Evolutionary conservation across 2,888 invertebrate genomes (phyloP).

Genomic region (Amblyjoppa fuscipennis): DNA sequence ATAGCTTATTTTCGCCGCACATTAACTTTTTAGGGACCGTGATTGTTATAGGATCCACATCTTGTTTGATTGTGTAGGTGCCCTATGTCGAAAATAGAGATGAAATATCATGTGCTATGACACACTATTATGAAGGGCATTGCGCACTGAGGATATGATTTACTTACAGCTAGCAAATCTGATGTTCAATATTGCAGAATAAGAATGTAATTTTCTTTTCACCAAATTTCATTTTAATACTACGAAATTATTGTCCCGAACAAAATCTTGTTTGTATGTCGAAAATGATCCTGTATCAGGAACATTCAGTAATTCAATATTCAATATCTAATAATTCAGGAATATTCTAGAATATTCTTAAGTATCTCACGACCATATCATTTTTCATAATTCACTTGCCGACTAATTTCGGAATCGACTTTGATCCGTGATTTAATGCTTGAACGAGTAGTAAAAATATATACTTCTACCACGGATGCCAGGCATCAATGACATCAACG

Average conservation of each 20-base stretch:
- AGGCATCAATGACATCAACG: background rate
- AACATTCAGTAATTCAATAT: background rate
- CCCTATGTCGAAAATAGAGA: background rate
- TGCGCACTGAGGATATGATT: background rate
- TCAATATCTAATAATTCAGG: too few relatives aligned
- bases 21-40: background rate
- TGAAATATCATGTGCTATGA: background rate
- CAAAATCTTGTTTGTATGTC: background rate
- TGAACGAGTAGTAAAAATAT: too few relatives aligned
- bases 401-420: background rate
- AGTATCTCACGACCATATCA: too few relatives aligned
- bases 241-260: background rate
- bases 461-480: background rate
- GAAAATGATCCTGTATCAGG: background rate
- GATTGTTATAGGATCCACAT: background rate
- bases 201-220: background rate
- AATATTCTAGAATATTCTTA: too few relatives aligned
- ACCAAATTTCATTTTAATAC: background rate
- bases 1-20: background rate
- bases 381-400: background rate
- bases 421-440: too few relatives aligned
- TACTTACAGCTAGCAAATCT: background rate
- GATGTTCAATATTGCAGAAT: background rate
- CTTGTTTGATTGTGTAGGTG: background rate
- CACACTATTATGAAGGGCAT: background rate